Conservation (phyloP, 2,888 invertebrate genomes). For the Amphipyra berbera region DNA sequence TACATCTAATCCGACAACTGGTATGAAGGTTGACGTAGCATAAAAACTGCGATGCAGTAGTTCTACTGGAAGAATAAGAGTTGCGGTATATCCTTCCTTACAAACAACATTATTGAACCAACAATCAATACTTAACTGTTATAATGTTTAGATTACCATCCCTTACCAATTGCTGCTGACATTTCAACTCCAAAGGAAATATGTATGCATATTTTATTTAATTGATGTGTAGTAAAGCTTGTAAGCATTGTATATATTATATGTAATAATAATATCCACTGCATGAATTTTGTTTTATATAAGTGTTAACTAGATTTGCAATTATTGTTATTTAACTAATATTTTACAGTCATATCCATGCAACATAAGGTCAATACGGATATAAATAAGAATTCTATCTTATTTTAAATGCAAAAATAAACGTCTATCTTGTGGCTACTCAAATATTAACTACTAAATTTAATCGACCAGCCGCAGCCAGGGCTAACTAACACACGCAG, state of each 20-base stretch:
- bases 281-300: conserved; percentile 31
- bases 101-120: background rate
- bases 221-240: conserved; percentile 27
- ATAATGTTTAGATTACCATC: too few relatives aligned
- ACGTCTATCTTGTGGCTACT: too few relatives aligned
- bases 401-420: background rate
- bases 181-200: conserved; percentile 39
- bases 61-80: too few relatives aligned
- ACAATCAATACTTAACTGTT: background rate
- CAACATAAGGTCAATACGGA: background rate
- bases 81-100: too few relatives aligned
- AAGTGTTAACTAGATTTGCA: conserved; percentile 15
- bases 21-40: too few relatives aligned
- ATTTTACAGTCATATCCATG: conserved; percentile 5
- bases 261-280: background rate
- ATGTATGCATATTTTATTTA: conserved; percentile 10
- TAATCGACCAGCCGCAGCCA: background rate
- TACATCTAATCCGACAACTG: too few relatives aligned
- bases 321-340: conserved; percentile 7
- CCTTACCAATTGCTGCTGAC: background rate
- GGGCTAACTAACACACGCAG: too few relatives aligned
- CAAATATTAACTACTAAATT: background rate
- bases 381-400: conserved; percentile 1
- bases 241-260: conserved; percentile 24
- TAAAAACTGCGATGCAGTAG: too few relatives aligned